Evolutionary conservation across 1,140 invertebrate genomes (phyloP).

Genomic region (Mya arenaria): DNA sequence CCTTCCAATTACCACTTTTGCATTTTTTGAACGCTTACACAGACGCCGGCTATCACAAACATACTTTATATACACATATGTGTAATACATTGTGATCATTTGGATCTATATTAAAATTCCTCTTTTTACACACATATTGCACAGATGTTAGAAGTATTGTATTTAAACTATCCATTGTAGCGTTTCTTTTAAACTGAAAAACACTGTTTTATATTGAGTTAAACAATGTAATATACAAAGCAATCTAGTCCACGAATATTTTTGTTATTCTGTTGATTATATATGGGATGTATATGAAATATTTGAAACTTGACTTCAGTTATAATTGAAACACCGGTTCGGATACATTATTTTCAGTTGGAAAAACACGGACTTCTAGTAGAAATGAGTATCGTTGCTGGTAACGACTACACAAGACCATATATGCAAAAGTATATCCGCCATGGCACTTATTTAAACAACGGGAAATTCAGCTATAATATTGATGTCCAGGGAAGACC

Average conservation of each 20-base stretch:
- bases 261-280: neutral
- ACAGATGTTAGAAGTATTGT: too few species aligned
- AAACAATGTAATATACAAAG: too few species aligned
- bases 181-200: too few species aligned
- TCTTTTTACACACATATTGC: too few species aligned
- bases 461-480: conserved; percentile 34
- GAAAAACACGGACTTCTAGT: neutral
- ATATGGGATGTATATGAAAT: neutral
- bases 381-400: neutral
- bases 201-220: too few species aligned
- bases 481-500: conserved; percentile 61
- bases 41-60: too few species aligned
- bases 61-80: too few species aligned
- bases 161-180: too few species aligned
- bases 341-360: neutral
- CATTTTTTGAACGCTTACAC: neutral
- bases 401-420: neutral
- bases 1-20: neutral
- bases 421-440: too few species aligned
- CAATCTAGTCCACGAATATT: neutral
- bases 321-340: neutral
- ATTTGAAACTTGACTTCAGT: neutral
- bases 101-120: too few species aligned
- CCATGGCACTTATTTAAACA: too few species aligned
- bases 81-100: too few species aligned